Base-by-base conservation (phyloP, 2,113 vertebrate genomes). In the Microcebus ravelobensis region DNA sequence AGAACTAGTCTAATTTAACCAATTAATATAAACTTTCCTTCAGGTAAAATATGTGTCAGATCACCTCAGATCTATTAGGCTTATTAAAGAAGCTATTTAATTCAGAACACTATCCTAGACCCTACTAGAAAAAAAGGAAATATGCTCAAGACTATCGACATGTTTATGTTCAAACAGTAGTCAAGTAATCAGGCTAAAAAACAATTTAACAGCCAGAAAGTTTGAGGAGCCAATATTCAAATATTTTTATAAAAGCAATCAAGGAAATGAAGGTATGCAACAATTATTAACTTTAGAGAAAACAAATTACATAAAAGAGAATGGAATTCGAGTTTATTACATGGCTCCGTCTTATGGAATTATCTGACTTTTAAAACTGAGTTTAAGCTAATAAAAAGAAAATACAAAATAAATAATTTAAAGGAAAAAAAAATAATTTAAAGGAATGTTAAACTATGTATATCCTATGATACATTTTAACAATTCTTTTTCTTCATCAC, bases 1-100 rank as follows among this genome's bases (percentile, higher is more conserved):
- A 85, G 12, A 89, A 88, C 74, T 92, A 92, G 65, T 84, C 71
- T 92, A 82, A 94, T 82, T 65, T 87, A 87, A 90, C 45, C 31
- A 36, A 90, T 7, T 73, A 87, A 91, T 25, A 3, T 25, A 87
- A 71, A 13, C 27, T 83, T 91, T 91, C 50, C 29, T 34, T 73
- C 39, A 50, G 50, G 55, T 79, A 91, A 65, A 67, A 34, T 14
- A 48, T 45, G 23, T 68, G 91, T 94, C 87, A 74, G 67, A 82
- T 87, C 76, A 94, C 34, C 6, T 18, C 29, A 87, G 31, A 61
- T 94, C 68, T 68, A 18, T 31, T 2, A 87, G 52, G 5, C 10
- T 94, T 52, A 76, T 74, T 86, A 55, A 94, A 71, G 10, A 76
- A 52, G 27, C 50, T 77, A 50, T 39, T 79, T 90, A 85, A 79